Conservation (phyloP, 2,888 invertebrate genomes). For the Ischnura elegans region DNA sequence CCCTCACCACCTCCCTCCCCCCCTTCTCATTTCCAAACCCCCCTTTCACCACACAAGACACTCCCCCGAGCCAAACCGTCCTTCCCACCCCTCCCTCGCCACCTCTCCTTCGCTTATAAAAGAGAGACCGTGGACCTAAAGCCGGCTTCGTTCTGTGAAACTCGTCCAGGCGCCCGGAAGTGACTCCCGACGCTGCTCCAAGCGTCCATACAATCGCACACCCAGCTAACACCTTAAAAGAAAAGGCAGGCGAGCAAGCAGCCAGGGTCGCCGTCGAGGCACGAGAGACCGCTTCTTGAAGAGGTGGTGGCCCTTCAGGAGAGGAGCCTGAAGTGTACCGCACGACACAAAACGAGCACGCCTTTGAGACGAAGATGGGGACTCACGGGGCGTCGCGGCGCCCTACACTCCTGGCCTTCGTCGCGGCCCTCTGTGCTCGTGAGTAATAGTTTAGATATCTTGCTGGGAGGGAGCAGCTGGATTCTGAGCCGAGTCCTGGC, state of each 20-base stretch:
- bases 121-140: slow-evolving; percentile 60
- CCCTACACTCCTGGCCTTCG: slow-evolving; percentile 50
- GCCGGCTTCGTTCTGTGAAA: slow-evolving; percentile 47
- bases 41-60: slow-evolving; percentile 47
- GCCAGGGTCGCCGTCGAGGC: not conserved
- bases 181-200: slow-evolving; percentile 58
- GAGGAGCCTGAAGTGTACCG: not conserved
- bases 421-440: slow-evolving; percentile 42
- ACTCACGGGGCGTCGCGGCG: slow-evolving; percentile 51
- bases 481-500: not conserved
- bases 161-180: slow-evolving; percentile 40
- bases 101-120: slow-evolving; percentile 48
- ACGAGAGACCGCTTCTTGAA: not conserved
- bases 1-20: not conserved
- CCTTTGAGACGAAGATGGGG: slow-evolving; percentile 33
- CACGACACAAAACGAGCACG: too few species aligned
- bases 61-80: slow-evolving; percentile 21
- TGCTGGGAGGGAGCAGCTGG: not conserved
- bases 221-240: not conserved
- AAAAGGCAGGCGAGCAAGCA: not conserved
- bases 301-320: not conserved
- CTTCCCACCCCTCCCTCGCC: slow-evolving; percentile 17
- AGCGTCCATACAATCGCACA: too few species aligned
- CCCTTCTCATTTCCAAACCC: slow-evolving; percentile 48
- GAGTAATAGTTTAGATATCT: not conserved